These are phyloP conservation scores for Laterallus jamaicensis DNA, from an alignment of 2,113 vertebrate species.

Conservation along the genomic window DNA sequence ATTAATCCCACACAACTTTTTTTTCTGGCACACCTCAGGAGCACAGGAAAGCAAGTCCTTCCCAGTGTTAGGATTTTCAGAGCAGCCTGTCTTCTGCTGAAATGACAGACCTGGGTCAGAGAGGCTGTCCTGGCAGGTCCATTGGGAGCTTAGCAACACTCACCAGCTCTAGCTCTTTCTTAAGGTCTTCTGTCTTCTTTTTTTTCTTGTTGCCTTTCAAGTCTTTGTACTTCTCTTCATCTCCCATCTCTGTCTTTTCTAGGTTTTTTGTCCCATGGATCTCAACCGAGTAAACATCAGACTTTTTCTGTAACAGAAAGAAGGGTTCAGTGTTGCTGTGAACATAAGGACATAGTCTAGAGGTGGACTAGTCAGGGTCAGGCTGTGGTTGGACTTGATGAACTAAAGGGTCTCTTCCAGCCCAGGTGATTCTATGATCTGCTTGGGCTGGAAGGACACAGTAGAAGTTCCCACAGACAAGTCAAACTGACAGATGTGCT, in stretches of 20 bases:
- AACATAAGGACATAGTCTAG: too few species aligned
- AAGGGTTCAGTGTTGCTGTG: neutral
- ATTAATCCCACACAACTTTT: neutral
- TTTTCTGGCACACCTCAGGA: neutral
- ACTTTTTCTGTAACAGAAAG: slow-evolving; percentile 65
- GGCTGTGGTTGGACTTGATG: too few species aligned
- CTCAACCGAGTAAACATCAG: slow-evolving; percentile 73
- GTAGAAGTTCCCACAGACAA: neutral
- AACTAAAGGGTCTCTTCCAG: too few species aligned
- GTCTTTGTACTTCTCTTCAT: slow-evolving; percentile 52
- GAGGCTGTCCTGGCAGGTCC: neutral
- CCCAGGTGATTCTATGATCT: neutral
- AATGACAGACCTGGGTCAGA: neutral
- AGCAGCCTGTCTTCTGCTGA: neutral
- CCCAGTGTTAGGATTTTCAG: neutral
- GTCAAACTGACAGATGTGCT: neutral
- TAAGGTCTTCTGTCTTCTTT: slow-evolving; percentile 59
- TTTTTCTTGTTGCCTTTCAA: slow-evolving; percentile 56
- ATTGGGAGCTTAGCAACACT: slow-evolving; percentile 48
- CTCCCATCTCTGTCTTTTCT: neutral
- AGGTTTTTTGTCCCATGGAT: slow-evolving; percentile 64
- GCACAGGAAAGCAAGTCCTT: neutral
- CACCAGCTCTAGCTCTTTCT: slow-evolving; percentile 77
- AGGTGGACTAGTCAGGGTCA: too few species aligned
- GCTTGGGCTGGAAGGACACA: neutral